These are phyloP conservation scores for Ferrisia virgata DNA, from an alignment of 2,888 invertebrate species.

Conservation along the genomic window DNA sequence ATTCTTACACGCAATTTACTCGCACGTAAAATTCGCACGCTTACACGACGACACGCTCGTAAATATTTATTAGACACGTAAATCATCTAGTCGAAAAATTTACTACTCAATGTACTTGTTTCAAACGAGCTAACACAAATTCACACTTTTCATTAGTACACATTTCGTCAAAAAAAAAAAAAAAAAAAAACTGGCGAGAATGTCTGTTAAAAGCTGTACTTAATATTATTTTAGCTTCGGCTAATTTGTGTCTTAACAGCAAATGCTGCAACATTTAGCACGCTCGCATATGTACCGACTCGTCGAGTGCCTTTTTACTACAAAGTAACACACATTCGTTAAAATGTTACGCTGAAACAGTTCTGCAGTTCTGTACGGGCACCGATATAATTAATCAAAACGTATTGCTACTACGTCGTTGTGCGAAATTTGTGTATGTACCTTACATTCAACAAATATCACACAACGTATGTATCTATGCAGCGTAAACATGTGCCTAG, in stretches of 20 bases:
- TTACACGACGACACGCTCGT: too few relatives aligned
- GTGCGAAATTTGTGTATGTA: neutral
- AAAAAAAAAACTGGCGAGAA: neutral
- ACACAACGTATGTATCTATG: neutral
- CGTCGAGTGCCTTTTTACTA: too few relatives aligned
- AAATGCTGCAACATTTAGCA: neutral
- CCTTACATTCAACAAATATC: neutral
- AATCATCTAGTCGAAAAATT: neutral
- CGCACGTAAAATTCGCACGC: too few relatives aligned
- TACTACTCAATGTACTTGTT: neutral
- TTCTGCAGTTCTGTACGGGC: neutral
- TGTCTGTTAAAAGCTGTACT: neutral
- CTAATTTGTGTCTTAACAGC: slow-evolving; percentile 5
- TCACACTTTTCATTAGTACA: slow-evolving; percentile 6
- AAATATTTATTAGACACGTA: too few relatives aligned
- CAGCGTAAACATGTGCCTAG: too few relatives aligned
- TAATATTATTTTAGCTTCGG: neutral
- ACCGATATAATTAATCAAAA: slow-evolving; percentile 12
- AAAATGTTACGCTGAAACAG: slow-evolving; percentile 8
- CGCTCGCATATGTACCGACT: neutral
- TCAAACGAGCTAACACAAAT: neutral
- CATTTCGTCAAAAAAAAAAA: neutral
- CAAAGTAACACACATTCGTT: neutral
- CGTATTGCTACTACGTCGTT: neutral
- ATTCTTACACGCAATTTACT: too few relatives aligned